Evolutionary conservation across 2,113 vertebrate genomes (phyloP), one percentile per base, ranked within the genome.

Genomic region (Electrona antarctica): DNA sequence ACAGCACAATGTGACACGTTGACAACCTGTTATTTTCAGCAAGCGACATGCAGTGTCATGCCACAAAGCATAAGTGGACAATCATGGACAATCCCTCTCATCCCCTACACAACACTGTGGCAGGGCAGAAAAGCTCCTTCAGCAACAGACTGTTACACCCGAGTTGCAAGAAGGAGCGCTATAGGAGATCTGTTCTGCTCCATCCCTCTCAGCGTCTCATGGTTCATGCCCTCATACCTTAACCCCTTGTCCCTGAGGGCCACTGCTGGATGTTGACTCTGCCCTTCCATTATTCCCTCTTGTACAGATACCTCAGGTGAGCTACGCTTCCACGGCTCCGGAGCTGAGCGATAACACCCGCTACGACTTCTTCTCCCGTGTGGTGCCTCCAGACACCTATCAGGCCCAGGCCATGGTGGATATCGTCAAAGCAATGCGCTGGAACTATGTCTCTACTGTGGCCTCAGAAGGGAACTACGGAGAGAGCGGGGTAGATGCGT

Each of bases 361-460:
- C 86, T 99, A 99, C 11, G 97, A 99, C 91, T 99, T 95, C 91
- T 99, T 98, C 92, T 99, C 97, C 33, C 95, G 97, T 0, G 97
- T 99, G 78, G 97, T 98, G 41, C 97, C 97, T 0, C 97, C 97
- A 0, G 97, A 99, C 89, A 98, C 97, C 64, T 99, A 99, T 89
- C 97, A 99, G 93, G 97, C 97, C 0, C 97, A 99, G 92, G 97
- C 97, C 81, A 98, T 99, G 97, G 95, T 98, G 70, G 97, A 99
- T 89, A 99, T 99, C 0, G 97, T 99, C 72, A 97, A 94, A 0
- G 94, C 94, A 11, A 95, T 99, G 77, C 94, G 94, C 57, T 99
- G 97, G 97, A 98, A 97, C 90, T 99, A 97, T 0, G 97, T 99
- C 57, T 97, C 97, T 0, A 99, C 97, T 0, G 83, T 99, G 89